Evolutionary conservation across 1,140 invertebrate species (phyloP), one percentile per base, ranked within the genome.

Genomic region (Drosophila repletoides): DNA sequence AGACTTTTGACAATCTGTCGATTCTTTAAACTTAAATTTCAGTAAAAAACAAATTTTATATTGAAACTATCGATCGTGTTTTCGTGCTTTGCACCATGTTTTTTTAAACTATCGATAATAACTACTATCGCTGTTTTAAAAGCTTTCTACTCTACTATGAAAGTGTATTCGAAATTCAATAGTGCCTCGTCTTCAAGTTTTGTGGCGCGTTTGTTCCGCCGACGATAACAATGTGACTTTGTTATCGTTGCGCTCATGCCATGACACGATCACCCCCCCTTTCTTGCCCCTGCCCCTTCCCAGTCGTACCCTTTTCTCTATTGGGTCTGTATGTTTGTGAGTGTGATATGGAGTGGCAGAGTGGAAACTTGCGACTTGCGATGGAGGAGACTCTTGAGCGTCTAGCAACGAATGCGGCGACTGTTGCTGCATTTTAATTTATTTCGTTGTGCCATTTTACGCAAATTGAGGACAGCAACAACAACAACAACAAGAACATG

Each of bases 371-470:
- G 43, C 61, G 38, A 61, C 43, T 76, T 55, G 58, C 14, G 7
- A 33, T 26, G 10, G 36, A 22, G 28, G 22, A 9, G 9, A 21
- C 10, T 26, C 55, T 48, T 64, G 22, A 34, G 45, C 36, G 48
- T 64, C 73, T 72, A 53, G 55, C 56, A 52, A 29, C 70, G 33
- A 24, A 26, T 29, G 5, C 48, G 43, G 29, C 59, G 59, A 70
- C 61, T 52, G 45, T 63, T 64, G 53, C 61, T 83, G 77, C 77
- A 83, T 83, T 83, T 83, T 83, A 84, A 83, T 84, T 83, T 84
- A 84, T 84, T 84, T 83, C 70, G 79, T 70, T 83, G 77, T 83
- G 77, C 77, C 80, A 83, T 83, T 83, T 83, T 83, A 83, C 77
- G 79, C 77, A 74, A 83, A 83, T 83, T 83, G 77, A 83, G 77